Conservation (phyloP, 2,888 invertebrate genomes). For the Nomada ferruginata region DNA sequence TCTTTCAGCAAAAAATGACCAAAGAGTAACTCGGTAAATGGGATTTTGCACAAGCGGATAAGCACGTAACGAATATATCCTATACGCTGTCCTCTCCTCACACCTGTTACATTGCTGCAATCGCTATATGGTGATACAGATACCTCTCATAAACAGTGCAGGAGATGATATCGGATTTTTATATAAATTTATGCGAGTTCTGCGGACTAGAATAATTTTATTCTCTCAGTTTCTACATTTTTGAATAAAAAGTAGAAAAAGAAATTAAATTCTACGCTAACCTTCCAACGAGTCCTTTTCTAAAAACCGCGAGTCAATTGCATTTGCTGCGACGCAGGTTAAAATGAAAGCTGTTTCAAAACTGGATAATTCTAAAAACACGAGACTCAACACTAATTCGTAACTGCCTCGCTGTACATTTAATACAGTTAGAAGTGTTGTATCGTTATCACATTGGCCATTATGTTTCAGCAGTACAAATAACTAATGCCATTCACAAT, state of each 20-base stretch:
- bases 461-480: constrained; percentile 2
- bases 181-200: background rate
- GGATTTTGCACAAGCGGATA: constrained; percentile 18
- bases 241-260: background rate
- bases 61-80: constrained; percentile 18
- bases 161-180: background rate
- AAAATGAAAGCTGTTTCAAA: constrained; percentile 4
- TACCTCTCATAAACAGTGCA: background rate
- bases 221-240: background rate
- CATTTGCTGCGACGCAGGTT: background rate
- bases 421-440: background rate
- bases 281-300: constrained; percentile 3
- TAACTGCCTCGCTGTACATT: background rate
- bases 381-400: background rate
- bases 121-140: constrained; percentile 26
- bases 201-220: background rate
- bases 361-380: background rate
- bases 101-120: constrained; percentile 61
- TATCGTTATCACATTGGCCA: background rate
- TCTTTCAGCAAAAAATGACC: background rate
- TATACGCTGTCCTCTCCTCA: constrained; percentile 19
- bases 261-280: constrained; percentile 9
- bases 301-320: constrained; percentile 28
- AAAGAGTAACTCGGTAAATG: background rate
- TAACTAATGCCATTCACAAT: background rate